Evolutionary conservation across 2,797 vertebrate genomes (phyloP).

Genomic region (Crypturellus tataupa): DNA sequence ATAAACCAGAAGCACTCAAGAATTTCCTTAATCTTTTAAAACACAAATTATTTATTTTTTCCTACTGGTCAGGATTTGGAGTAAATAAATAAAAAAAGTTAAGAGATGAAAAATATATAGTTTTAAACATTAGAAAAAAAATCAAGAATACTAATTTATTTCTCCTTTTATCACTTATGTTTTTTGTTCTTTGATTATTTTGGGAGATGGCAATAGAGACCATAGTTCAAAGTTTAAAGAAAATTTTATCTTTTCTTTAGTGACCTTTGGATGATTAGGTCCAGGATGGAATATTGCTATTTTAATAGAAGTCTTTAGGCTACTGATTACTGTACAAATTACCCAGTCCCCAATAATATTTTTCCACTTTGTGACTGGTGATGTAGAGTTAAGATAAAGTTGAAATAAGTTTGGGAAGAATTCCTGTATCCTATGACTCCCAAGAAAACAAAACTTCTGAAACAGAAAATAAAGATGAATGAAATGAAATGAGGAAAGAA

Average conservation of each 20-base stretch:
- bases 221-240: not conserved
- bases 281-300: not conserved
- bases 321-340: not conserved
- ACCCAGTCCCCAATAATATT: not conserved
- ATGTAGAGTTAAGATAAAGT: not conserved
- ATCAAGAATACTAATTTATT: not conserved
- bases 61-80: not conserved
- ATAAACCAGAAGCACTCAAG: slow-evolving; percentile 16
- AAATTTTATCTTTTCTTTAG: not conserved
- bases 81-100: not conserved
- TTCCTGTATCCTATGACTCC: not conserved
- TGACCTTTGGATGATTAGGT: not conserved
- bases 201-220: not conserved
- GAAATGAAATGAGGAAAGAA: not conserved
- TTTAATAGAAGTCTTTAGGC: not conserved
- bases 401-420: not conserved
- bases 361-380: not conserved
- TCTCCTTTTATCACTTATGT: not conserved
- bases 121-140: not conserved
- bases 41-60: not conserved
- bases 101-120: not conserved
- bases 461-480: not conserved
- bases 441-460: not conserved
- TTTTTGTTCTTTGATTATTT: not conserved
- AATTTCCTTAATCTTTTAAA: slow-evolving; percentile 36